These are phyloP conservation scores for Formicarius rufipectus DNA, from an alignment of 2,113 vertebrate genomes.

Conservation along the genomic window DNA sequence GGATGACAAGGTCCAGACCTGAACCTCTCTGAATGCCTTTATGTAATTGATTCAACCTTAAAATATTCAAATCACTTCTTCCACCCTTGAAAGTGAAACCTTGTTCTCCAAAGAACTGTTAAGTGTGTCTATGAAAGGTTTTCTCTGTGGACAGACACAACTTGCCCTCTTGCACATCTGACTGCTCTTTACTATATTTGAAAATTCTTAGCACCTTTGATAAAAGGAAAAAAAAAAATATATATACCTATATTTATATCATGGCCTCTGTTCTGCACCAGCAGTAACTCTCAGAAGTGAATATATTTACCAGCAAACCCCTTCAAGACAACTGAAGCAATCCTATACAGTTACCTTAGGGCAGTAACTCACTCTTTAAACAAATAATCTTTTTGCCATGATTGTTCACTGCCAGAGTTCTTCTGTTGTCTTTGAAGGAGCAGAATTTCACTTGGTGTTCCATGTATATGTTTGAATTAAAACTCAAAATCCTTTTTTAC, in stretches of 20 bases:
- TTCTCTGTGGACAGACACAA: not conserved
- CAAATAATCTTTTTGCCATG: not conserved
- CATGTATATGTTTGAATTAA: not conserved
- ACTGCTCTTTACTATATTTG: not conserved
- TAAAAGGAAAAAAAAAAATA: not conserved
- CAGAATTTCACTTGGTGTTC: not conserved
- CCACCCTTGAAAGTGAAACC: not conserved
- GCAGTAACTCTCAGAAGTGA: not conserved
- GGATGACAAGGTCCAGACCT: not conserved
- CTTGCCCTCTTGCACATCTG: not conserved
- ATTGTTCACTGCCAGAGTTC: not conserved
- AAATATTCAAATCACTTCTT: not conserved
- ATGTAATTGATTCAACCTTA: not conserved
- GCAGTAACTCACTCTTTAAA: not conserved
- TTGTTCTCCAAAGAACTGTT: not conserved
- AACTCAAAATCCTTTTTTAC: not conserved
- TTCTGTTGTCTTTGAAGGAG: not conserved
- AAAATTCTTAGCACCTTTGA: not conserved
- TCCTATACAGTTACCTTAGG: not conserved
- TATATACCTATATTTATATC: not conserved
- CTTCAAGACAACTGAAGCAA: not conserved
- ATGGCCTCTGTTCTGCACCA: not conserved
- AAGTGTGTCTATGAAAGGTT: not conserved
- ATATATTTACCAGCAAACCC: not conserved
- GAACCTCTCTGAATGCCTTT: not conserved